Percentiles rank a stretch among this genome's conserved stretches.
Conservation (phyloP, 2,888 invertebrate species). For the Bombyx huttoni region DNA sequence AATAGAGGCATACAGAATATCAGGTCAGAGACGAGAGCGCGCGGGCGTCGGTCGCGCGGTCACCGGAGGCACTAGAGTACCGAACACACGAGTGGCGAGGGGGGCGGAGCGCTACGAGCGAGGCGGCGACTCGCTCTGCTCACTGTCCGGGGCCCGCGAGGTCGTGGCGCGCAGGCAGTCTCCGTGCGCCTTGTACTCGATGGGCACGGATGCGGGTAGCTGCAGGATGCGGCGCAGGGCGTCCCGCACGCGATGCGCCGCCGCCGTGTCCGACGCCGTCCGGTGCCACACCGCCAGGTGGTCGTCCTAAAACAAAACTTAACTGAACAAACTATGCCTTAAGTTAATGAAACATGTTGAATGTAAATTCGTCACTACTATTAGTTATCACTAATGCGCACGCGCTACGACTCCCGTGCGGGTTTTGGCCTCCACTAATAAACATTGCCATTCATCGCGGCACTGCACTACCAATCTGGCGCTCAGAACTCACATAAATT, state of each 20-base stretch:
- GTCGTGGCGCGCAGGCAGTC: constrained; percentile 46
- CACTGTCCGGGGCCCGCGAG: constrained; percentile 15
- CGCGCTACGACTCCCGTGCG: no score
- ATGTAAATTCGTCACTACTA: background rate
- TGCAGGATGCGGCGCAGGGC: constrained; percentile 95
- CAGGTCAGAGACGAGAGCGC: constrained; percentile 4
- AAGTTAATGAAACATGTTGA: background rate
- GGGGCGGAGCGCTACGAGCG: constrained; percentile 8
- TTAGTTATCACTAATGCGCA: no score
- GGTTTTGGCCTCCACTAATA: no score
- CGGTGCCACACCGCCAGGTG: constrained; percentile 97
- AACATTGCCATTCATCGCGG: no score
- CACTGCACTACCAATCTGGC: no score
- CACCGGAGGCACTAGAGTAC: no score
- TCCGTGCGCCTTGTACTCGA: constrained; percentile 88
- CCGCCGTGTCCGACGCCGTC: constrained; percentile 90
- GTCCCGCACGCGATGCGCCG: constrained; percentile 93
- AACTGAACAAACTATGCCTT: background rate
- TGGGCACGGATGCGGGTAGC: constrained; percentile 90
- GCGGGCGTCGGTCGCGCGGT: constrained; percentile 6
- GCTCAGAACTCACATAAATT: no score
- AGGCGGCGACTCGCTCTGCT: constrained; percentile 9
- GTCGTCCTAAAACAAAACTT: constrained; percentile 80
- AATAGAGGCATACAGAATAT: background rate
- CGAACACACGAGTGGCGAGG: background rate